Percentiles rank a stretch among this genome's conserved stretches.
Conservation (phyloP, 1,140 invertebrate genomes). For the Andrena cerasifolii region DNA sequence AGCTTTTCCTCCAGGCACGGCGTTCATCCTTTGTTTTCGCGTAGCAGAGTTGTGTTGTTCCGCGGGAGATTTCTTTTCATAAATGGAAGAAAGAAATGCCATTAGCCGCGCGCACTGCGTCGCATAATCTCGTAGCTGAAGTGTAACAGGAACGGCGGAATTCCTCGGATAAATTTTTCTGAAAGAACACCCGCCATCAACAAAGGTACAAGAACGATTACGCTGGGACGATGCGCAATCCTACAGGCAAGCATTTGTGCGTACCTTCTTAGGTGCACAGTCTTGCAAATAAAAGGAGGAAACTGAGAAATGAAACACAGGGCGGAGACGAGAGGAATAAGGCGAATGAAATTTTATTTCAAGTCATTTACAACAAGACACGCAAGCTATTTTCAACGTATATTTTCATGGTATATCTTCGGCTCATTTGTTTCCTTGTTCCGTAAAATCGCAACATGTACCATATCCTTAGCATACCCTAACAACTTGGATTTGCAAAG, state of each 20-base stretch:
- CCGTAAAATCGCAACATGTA: no score
- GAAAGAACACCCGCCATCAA: constrained; percentile 29
- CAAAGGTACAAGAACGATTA: background rate
- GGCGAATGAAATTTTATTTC: no score
- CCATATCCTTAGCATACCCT: no score
- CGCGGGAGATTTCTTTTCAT: constrained; percentile 51
- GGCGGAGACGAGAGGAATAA: no score
- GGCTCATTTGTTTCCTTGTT: no score
- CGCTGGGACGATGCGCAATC: background rate
- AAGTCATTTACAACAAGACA: no score
- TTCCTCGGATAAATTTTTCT: constrained; percentile 55
- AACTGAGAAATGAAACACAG: background rate
- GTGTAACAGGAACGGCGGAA: constrained; percentile 39
- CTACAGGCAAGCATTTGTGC: background rate
- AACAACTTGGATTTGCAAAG: no score
- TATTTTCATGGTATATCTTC: no score
- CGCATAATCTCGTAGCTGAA: constrained; percentile 47
- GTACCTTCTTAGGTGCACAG: background rate
- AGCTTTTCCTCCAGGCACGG: background rate
- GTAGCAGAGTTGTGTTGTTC: constrained; percentile 27
- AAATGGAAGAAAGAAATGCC: constrained; percentile 52
- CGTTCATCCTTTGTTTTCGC: constrained; percentile 39
- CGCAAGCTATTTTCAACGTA: no score
- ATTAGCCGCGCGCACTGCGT: constrained; percentile 41
- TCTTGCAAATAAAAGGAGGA: background rate